These are phyloP conservation scores for Spea hammondii DNA, from an alignment of 2,797 vertebrate species.

Conservation along the genomic window DNA sequence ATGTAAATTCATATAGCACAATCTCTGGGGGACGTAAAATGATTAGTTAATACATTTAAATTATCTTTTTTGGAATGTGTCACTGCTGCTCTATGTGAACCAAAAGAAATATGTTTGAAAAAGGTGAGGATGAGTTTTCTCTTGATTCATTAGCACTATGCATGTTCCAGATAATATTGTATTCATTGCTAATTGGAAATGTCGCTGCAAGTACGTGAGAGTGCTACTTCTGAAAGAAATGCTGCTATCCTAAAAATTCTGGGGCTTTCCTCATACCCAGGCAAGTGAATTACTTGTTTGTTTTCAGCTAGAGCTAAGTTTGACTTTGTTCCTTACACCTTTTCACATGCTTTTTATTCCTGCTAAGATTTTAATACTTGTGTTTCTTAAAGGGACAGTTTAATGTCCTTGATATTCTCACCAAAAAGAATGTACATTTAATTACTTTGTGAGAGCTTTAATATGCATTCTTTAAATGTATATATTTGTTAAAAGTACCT, in stretches of 20 bases:
- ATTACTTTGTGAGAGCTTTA: too few species aligned
- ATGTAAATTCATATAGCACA: too few species aligned
- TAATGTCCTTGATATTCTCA: too few species aligned
- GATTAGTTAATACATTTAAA: too few species aligned
- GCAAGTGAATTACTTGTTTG: slow-evolving; percentile 26
- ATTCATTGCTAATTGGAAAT: slow-evolving; percentile 48
- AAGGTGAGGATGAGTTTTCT: slow-evolving; percentile 39
- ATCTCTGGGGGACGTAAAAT: too few species aligned
- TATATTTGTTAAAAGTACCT: too few species aligned
- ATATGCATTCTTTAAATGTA: too few species aligned
- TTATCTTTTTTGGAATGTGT: too few species aligned
- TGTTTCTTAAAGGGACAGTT: too few species aligned
- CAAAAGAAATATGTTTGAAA: slow-evolving; percentile 20
- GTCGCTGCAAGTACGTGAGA: slow-evolving; percentile 23
- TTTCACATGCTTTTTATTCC: slow-evolving; percentile 2
- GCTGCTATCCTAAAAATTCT: slow-evolving; percentile 14
- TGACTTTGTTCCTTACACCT: slow-evolving; percentile 4
- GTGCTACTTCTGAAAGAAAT: slow-evolving; percentile 24
- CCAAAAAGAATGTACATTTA: too few species aligned
- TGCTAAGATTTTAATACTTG: too few species aligned
- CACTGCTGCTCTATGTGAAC: too few species aligned
- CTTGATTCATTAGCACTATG: slow-evolving; percentile 34
- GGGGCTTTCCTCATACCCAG: slow-evolving; percentile 27
- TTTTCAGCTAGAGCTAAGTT: slow-evolving; percentile 1
- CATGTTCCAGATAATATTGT: slow-evolving; percentile 24